Evolutionary conservation across 2,797 vertebrate species (phyloP).

Genomic region (Eulemur coronatus): DNA sequence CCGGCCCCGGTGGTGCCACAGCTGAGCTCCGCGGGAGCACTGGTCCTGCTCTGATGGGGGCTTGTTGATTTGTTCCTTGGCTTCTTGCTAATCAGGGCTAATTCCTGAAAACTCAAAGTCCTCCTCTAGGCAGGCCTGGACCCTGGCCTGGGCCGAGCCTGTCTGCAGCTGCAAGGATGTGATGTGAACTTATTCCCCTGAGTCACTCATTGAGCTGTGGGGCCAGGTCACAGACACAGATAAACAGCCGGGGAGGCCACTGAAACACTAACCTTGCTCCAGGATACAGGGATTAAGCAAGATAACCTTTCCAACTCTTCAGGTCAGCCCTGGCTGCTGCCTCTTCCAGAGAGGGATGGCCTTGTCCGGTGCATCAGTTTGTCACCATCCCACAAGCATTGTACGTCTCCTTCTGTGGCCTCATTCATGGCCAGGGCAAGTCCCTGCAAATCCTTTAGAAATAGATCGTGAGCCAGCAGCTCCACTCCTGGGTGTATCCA

Average conservation of each 20-base stretch:
- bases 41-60: neutral
- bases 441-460: neutral
- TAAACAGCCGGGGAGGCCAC: neutral
- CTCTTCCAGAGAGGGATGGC: neutral
- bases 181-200: neutral
- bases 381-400: neutral
- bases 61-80: neutral
- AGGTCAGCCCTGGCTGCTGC: neutral
- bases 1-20: neutral
- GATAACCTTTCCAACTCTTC: neutral
- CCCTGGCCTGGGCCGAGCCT: neutral
- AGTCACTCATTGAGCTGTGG: neutral
- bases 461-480: neutral
- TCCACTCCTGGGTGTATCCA: neutral
- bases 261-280: neutral
- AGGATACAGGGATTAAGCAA: neutral
- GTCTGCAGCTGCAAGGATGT: neutral
- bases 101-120: constrained; percentile 50
- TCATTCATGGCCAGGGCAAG: neutral
- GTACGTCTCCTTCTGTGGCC: neutral
- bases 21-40: neutral
- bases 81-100: constrained; percentile 2
- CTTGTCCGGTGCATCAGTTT: neutral
- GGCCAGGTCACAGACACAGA: neutral
- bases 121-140: neutral